phyloP scores from a whole-genome alignment of 2,113 vertebrate genomes.

The Aix galericulata region DNA sequence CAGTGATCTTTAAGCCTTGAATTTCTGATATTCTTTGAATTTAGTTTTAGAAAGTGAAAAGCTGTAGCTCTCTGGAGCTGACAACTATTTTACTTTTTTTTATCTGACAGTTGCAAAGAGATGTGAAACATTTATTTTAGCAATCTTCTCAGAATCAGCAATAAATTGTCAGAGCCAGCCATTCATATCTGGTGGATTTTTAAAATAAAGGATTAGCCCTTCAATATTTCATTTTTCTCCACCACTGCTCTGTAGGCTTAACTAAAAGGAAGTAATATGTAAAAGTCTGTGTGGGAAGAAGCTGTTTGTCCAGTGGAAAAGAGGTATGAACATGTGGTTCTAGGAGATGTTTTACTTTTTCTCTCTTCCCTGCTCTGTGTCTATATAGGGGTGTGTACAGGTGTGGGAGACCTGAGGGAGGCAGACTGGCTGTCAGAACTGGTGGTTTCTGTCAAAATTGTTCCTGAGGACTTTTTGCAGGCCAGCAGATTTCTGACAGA shows the following conservation, averaged over 20 bases:
- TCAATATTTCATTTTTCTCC: conserved; percentile 33
- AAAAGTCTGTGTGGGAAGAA: background rate
- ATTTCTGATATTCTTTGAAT: background rate
- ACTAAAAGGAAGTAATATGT: background rate
- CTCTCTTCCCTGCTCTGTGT: background rate
- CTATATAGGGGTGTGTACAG: background rate
- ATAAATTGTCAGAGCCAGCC: conserved; percentile 15
- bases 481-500: background rate
- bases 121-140: conserved; percentile 50
- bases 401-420: conserved; percentile 7
- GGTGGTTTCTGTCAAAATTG: background rate
- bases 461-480: background rate
- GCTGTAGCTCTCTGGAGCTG: background rate
- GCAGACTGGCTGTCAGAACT: conserved; percentile 8
- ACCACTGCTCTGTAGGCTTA: background rate
- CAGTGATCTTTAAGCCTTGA: background rate
- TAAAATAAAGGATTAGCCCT: conserved; percentile 46
- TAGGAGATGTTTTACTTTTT: background rate
- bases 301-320: background rate
- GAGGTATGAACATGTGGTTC: background rate
- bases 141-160: background rate
- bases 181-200: conserved; percentile 28
- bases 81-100: background rate
- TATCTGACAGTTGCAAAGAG: conserved; percentile 11
- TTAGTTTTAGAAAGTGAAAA: background rate